Percentiles rank a stretch among this genome's conserved stretches.
These are phyloP conservation scores for Tenthredo mesomela DNA, from an alignment of 2,888 invertebrate genomes.

Conservation along the genomic window DNA sequence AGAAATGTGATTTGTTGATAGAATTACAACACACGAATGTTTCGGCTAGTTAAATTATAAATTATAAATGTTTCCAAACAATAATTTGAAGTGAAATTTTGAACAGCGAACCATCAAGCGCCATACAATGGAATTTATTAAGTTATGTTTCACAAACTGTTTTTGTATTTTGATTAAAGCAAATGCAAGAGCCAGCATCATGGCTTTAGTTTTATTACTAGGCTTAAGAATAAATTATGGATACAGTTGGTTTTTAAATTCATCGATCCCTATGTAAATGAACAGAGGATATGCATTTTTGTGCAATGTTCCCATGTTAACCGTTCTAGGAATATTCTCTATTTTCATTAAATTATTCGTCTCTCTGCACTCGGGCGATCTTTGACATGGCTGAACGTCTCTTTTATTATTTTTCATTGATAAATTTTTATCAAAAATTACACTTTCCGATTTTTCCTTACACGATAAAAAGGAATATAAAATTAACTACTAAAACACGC, in stretches of 20 bases:
- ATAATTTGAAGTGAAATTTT: constrained; percentile 19
- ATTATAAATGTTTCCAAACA: constrained; percentile 47
- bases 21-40: constrained; percentile 1
- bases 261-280: constrained; percentile 64
- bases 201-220: constrained; percentile 56
- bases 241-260: constrained; percentile 64
- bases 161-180: constrained; percentile 69
- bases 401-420: constrained; percentile 48
- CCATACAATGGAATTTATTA: constrained; percentile 62
- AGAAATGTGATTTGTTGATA: neutral
- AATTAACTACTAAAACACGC: constrained; percentile 63
- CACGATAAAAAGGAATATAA: constrained; percentile 64
- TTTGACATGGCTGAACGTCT: constrained; percentile 48
- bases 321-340: constrained; percentile 49
- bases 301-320: constrained; percentile 74
- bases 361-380: constrained; percentile 51
- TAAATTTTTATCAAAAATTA: constrained; percentile 55
- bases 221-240: constrained; percentile 60
- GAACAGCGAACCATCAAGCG: constrained; percentile 65
- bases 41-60: constrained; percentile 54
- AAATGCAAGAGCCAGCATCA: constrained; percentile 59
- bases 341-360: constrained; percentile 30
- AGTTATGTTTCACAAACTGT: constrained; percentile 57
- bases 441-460: constrained; percentile 55
- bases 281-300: constrained; percentile 75